Evolutionary conservation across 2,113 vertebrate genomes (phyloP).

Genomic region (Corydoras maculifer): DNA sequence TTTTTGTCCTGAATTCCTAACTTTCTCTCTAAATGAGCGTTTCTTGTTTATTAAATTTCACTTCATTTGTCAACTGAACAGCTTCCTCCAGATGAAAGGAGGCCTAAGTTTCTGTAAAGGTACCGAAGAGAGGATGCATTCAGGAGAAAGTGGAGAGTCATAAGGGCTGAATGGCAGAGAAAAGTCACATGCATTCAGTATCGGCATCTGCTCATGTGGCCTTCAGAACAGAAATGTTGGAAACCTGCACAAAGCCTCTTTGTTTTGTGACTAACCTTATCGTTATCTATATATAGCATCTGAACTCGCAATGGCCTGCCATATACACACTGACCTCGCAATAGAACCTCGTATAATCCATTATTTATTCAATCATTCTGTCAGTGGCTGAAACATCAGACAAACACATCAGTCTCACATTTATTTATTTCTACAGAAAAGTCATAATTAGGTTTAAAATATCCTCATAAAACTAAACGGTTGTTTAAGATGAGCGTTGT

Average conservation of each 20-base stretch:
- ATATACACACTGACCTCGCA: neutral
- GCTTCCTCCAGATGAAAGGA: no score
- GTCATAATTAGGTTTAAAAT: neutral
- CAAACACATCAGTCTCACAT: no score
- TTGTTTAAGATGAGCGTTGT: neutral
- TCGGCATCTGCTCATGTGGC: constrained; percentile 21
- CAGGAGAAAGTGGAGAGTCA: constrained; percentile 1
- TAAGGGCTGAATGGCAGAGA: constrained; percentile 18
- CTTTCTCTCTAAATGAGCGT: no score
- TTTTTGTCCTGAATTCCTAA: no score
- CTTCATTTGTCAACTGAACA: no score
- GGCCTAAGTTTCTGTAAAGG: no score
- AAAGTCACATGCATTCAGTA: constrained; percentile 28
- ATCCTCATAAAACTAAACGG: neutral
- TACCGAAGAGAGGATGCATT: neutral
- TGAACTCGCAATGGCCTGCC: neutral
- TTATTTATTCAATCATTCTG: no score
- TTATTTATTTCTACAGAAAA: neutral
- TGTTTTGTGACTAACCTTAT: constrained; percentile 17
- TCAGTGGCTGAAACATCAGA: neutral
- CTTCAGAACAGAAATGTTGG: constrained; percentile 27
- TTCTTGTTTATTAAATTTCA: no score
- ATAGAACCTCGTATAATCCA: neutral
- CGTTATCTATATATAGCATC: constrained; percentile 15
- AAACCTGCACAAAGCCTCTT: constrained; percentile 33